phyloP scores from a whole-genome alignment of 2,888 invertebrate species.

The Vanessa cardui region DNA sequence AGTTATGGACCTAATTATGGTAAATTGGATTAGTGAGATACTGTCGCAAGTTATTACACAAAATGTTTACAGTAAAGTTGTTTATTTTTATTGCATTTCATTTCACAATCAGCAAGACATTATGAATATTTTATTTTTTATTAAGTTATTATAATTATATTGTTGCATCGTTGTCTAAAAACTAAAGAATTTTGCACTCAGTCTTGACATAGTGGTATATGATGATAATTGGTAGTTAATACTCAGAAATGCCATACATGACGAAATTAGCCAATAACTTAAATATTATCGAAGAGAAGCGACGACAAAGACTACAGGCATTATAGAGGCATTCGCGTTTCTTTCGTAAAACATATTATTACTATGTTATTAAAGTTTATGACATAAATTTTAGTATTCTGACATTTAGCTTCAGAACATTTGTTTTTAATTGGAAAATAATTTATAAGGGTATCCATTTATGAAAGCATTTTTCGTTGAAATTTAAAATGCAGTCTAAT shows the following conservation, averaged over 20 bases:
- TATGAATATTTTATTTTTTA: background rate
- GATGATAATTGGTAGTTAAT: background rate
- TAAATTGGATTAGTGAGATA: slow-evolving; percentile 5
- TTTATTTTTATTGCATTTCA: background rate
- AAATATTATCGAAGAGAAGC: background rate
- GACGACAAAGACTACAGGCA: background rate
- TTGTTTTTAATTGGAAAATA: too few species aligned
- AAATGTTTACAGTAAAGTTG: background rate
- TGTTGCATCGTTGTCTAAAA: background rate
- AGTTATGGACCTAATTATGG: slow-evolving; percentile 3
- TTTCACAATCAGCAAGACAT: background rate
- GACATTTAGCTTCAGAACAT: too few species aligned
- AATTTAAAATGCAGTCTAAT: too few species aligned
- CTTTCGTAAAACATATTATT: background rate
- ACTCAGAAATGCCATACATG: slow-evolving; percentile 2
- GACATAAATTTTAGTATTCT: too few species aligned
- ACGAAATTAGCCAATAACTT: background rate
- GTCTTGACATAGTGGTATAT: slow-evolving; percentile 2
- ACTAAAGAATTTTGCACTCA: background rate
- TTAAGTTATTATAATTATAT: background rate
- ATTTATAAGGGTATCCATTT: too few species aligned
- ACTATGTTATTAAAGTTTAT: too few species aligned
- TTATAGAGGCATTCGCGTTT: background rate
- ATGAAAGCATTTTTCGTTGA: too few species aligned
- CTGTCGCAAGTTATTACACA: background rate